Percentiles rank a stretch among this genome's conserved stretches.
These are phyloP conservation scores for Cepaea nemoralis DNA, from an alignment of 1,140 invertebrate genomes.

Conservation along the genomic window DNA sequence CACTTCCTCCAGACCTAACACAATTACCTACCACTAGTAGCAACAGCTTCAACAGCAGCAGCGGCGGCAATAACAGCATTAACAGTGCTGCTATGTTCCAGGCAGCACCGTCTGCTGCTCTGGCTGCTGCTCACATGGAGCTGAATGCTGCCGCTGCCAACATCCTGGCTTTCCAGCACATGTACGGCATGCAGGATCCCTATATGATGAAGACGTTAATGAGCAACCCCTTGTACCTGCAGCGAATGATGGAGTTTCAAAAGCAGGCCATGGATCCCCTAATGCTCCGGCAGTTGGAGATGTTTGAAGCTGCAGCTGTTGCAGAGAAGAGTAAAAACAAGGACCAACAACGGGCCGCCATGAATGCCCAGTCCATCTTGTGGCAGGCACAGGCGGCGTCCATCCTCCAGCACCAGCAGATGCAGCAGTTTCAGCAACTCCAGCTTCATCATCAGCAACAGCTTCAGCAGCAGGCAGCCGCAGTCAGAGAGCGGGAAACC, in stretches of 20 bases:
- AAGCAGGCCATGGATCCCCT: constrained; percentile 40
- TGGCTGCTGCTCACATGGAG: constrained; percentile 39
- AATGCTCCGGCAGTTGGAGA: constrained; percentile 37
- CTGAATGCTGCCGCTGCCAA: constrained; percentile 39
- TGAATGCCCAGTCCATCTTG: constrained; percentile 33
- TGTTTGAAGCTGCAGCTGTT: constrained; percentile 36
- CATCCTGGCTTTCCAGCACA: constrained; percentile 33
- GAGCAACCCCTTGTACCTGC: constrained; percentile 38
- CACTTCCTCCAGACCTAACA: background rate
- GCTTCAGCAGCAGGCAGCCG: constrained; percentile 31
- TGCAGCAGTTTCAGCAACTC: constrained; percentile 41
- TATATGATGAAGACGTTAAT: constrained; percentile 42
- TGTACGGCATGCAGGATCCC: constrained; percentile 41
- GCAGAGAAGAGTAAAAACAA: constrained; percentile 39
- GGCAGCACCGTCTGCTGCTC: constrained; percentile 36
- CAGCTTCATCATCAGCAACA: constrained; percentile 42
- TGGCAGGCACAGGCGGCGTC: constrained; percentile 38
- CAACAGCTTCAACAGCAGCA: constrained; percentile 15
- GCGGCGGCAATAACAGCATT: background rate
- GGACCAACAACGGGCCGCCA: constrained; percentile 29
- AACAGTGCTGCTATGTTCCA: constrained; percentile 28
- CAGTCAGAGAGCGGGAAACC: constrained; percentile 30
- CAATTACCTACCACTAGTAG: background rate
- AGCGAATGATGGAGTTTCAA: constrained; percentile 40
- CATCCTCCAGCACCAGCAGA: constrained; percentile 39